These are phyloP conservation scores for Suricata suricatta DNA, from an alignment of 2,113 vertebrate genomes.

Conservation along the genomic window DNA sequence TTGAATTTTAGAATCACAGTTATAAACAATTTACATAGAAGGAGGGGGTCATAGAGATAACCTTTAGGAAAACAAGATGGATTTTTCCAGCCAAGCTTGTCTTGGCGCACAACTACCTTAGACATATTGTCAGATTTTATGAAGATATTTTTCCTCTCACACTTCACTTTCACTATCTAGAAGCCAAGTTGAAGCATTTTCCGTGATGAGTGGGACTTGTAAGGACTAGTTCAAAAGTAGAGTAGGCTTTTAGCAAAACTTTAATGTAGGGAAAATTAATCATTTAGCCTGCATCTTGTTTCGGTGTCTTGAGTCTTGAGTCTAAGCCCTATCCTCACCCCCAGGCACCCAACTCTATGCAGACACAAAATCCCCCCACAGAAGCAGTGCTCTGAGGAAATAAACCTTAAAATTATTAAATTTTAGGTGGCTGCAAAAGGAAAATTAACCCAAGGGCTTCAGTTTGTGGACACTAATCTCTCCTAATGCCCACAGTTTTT, in stretches of 20 bases:
- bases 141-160: slow-evolving; percentile 44
- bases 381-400: background rate
- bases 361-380: background rate
- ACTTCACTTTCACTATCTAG: background rate
- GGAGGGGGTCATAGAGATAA: background rate
- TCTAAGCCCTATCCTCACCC: background rate
- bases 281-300: background rate
- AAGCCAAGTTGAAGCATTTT: slow-evolving; percentile 40
- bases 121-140: slow-evolving; percentile 33
- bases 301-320: background rate
- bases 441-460: background rate
- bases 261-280: background rate
- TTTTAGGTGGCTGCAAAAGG: background rate
- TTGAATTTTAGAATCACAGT: background rate
- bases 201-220: slow-evolving; percentile 20
- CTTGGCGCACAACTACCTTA: background rate
- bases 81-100: slow-evolving; percentile 10
- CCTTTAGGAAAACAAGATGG: background rate
- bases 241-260: slow-evolving; percentile 18
- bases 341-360: background rate
- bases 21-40: background rate
- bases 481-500: slow-evolving; percentile 24
- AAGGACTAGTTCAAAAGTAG: slow-evolving; percentile 14
- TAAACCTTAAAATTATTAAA: background rate
- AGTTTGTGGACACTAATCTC: background rate